phyloP scores from a whole-genome alignment of 1,140 invertebrate genomes.

The Oncopodura yosiiana region DNA sequence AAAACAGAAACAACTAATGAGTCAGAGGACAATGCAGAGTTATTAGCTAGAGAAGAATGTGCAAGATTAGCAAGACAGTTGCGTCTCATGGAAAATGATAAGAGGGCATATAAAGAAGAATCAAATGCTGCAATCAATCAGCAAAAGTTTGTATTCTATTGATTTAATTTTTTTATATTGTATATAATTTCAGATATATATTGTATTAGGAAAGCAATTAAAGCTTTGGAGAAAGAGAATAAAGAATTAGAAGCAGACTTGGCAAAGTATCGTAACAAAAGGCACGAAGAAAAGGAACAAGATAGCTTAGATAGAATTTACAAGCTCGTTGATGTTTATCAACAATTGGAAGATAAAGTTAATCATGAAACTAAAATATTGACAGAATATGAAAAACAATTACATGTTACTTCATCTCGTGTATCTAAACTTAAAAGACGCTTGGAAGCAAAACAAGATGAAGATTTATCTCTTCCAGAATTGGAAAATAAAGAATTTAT shows the following conservation, averaged over 20 bases:
- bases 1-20: conserved; percentile 7
- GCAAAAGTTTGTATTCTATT: conserved; percentile 19
- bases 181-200: background rate
- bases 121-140: conserved; percentile 25
- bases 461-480: conserved; percentile 11
- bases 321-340: background rate
- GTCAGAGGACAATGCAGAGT: conserved; percentile 29
- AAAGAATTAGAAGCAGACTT: conserved; percentile 5
- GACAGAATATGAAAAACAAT: conserved; percentile 18
- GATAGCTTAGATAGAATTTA: conserved; percentile 9
- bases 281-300: conserved; percentile 7
- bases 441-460: conserved; percentile 5
- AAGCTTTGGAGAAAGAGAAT: conserved; percentile 15
- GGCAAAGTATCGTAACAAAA: conserved; percentile 4
- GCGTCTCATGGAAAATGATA: conserved; percentile 35
- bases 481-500: conserved; percentile 18
- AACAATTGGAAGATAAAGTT: background rate
- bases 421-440: conserved; percentile 19
- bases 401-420: conserved; percentile 1
- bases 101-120: conserved; percentile 33
- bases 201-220: conserved; percentile 5
- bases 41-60: conserved; percentile 27
- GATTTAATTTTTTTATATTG: background rate
- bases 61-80: conserved; percentile 24
- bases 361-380: conserved; percentile 3